phyloP scores from a whole-genome alignment of 2,113 vertebrate genomes.

The Lutjanus erythropterus region DNA sequence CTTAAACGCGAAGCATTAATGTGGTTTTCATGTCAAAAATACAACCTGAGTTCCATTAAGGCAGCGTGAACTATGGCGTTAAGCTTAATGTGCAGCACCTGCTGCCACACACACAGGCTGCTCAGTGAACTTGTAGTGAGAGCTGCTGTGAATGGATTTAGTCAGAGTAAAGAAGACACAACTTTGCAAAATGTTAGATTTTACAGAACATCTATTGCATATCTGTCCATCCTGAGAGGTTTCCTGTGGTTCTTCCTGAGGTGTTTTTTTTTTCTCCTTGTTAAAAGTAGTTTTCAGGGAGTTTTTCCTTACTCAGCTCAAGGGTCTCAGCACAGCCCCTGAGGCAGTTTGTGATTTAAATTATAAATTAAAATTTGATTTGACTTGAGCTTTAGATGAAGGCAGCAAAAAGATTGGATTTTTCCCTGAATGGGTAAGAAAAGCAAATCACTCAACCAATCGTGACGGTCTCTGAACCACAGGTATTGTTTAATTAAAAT shows the following conservation, averaged over 20 bases:
- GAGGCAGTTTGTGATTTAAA: no score
- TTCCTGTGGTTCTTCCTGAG: no score
- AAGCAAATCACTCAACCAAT: neutral
- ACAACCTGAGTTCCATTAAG: conserved; percentile 21
- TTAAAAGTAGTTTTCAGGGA: no score
- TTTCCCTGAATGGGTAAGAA: neutral
- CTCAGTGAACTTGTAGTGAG: neutral
- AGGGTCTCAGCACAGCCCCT: no score
- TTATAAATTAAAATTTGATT: no score
- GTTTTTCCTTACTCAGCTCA: no score
- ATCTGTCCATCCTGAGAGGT: no score
- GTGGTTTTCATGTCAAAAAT: neutral
- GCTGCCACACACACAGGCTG: neutral
- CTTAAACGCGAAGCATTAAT: neutral
- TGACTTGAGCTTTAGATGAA: no score
- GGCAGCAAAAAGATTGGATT: neutral
- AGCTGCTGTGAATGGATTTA: neutral
- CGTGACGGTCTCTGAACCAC: neutral
- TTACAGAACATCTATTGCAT: no score
- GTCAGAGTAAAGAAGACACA: neutral
- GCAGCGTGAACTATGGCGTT: neutral
- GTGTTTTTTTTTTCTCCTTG: no score
- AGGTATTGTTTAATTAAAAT: neutral
- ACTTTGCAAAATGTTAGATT: neutral
- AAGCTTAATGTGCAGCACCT: conserved; percentile 44